Percentiles rank a stretch among this genome's conserved stretches.
These are phyloP conservation scores for Rotaria socialis DNA, from an alignment of 2,888 invertebrate species.

Conservation along the genomic window DNA sequence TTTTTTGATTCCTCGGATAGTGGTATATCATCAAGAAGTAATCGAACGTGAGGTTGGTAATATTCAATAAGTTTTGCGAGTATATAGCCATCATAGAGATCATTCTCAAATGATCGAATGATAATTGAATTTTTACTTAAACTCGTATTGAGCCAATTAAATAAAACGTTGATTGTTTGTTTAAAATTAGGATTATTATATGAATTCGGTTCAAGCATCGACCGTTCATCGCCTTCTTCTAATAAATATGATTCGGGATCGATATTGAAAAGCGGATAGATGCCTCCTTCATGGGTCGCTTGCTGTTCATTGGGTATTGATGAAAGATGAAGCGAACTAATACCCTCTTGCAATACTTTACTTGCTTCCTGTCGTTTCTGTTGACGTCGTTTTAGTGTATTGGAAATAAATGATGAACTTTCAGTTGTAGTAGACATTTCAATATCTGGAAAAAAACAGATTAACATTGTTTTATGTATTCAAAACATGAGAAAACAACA, in stretches of 20 bases:
- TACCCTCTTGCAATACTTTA: slow-evolving; percentile 13
- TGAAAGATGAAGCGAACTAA: slow-evolving; percentile 13
- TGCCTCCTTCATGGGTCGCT: not conserved
- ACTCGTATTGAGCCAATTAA: slow-evolving; percentile 98
- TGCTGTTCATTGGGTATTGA: not conserved
- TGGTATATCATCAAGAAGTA: not conserved
- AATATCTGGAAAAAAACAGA: not conserved
- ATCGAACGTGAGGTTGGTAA: slow-evolving; percentile 50
- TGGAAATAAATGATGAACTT: not conserved
- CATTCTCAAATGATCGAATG: slow-evolving; percentile 89
- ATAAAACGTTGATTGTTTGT: slow-evolving; percentile 65
- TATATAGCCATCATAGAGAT: slow-evolving; percentile 92
- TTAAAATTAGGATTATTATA: not conserved
- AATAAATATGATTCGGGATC: not conserved
- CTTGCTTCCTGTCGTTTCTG: not conserved
- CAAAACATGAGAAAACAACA: no score
- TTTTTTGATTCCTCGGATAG: not conserved
- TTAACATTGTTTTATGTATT: no score
- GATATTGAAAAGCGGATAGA: not conserved
- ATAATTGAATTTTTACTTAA: slow-evolving; percentile 90
- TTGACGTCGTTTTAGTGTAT: slow-evolving; percentile 24
- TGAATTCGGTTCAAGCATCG: slow-evolving; percentile 17
- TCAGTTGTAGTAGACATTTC: not conserved
- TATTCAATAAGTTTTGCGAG: slow-evolving; percentile 67
- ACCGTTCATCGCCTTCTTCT: slow-evolving; percentile 26